Percentiles rank a stretch among this genome's conserved stretches.
Evolutionary conservation across 2,113 vertebrate species (phyloP).

Genomic region (Oncorhynchus mykiss): DNA sequence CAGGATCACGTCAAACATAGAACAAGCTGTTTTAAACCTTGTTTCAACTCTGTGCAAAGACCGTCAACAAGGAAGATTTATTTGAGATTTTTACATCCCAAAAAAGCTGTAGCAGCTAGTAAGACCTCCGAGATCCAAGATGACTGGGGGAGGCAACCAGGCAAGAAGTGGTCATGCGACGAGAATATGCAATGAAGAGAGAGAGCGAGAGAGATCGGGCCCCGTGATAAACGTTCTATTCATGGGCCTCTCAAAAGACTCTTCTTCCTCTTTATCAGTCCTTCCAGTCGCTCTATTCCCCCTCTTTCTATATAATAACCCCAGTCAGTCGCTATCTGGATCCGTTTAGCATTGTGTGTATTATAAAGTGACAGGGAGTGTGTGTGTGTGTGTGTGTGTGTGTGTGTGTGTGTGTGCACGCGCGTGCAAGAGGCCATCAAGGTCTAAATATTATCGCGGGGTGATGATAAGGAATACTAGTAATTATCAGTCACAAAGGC

Average conservation of each 20-base stretch:
- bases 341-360: constrained; percentile 61
- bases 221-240: constrained; percentile 65
- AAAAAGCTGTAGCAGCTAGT: too few relatives aligned
- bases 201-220: constrained; percentile 56
- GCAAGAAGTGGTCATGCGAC: constrained; percentile 56
- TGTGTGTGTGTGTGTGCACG: not conserved
- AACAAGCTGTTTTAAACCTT: too few relatives aligned
- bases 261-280: constrained; percentile 54
- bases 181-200: constrained; percentile 66
- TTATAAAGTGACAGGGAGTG: constrained; percentile 53
- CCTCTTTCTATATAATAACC: not conserved
- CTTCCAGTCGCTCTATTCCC: constrained; percentile 49
- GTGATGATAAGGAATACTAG: constrained; percentile 38
- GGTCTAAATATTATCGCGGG: constrained; percentile 59
- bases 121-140: constrained; percentile 1
- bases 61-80: too few relatives aligned
- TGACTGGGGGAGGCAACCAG: constrained; percentile 24
- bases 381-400: constrained; percentile 17
- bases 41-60: too few relatives aligned
- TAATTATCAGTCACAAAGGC: constrained; percentile 62
- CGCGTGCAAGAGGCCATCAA: constrained; percentile 13
- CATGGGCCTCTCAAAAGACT: constrained; percentile 34
- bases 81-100: too few relatives aligned
- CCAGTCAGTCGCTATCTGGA: constrained; percentile 53
- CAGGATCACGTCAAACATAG: too few relatives aligned